These are phyloP conservation scores for Malacosoma neustria DNA, from an alignment of 2,888 invertebrate genomes.

Conservation along the genomic window DNA sequence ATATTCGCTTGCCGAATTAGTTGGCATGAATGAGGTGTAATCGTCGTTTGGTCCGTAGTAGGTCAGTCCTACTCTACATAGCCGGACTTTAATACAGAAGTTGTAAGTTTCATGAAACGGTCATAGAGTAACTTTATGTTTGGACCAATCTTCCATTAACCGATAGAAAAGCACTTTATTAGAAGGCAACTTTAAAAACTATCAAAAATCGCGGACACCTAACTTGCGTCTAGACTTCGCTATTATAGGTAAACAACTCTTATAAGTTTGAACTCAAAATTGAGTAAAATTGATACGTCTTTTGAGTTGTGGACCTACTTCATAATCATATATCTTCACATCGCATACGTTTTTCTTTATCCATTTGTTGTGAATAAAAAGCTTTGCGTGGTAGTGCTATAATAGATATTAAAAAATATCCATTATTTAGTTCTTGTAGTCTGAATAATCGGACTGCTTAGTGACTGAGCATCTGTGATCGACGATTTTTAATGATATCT, in stretches of 20 bases:
- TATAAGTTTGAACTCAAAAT: slow-evolving; percentile 8
- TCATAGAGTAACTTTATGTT: slow-evolving; percentile 36
- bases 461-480: too few species aligned
- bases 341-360: slow-evolving; percentile 24
- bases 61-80: too few species aligned
- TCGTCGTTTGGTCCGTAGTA: slow-evolving; percentile 33
- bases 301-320: slow-evolving; percentile 22
- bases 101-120: slow-evolving; percentile 56
- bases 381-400: slow-evolving; percentile 37
- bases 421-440: too few species aligned
- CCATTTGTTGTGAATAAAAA: slow-evolving; percentile 28
- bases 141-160: slow-evolving; percentile 46
- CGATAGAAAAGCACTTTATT: slow-evolving; percentile 13
- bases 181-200: slow-evolving; percentile 13
- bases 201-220: slow-evolving; percentile 24
- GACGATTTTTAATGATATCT: too few species aligned
- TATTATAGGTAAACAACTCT: slow-evolving; percentile 4
- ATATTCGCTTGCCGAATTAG: slow-evolving; percentile 66
- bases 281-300: slow-evolving; percentile 10
- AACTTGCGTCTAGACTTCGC: slow-evolving; percentile 26
- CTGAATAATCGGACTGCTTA: too few species aligned
- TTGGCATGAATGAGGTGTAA: slow-evolving; percentile 61
- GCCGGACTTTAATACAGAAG: slow-evolving; percentile 40
- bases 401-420: too few species aligned
- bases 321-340: slow-evolving; percentile 39